Percentiles rank a stretch among this genome's conserved stretches.
Evolutionary conservation across 2,113 vertebrate species (phyloP).

Genomic region (Synchiropus splendidus): DNA sequence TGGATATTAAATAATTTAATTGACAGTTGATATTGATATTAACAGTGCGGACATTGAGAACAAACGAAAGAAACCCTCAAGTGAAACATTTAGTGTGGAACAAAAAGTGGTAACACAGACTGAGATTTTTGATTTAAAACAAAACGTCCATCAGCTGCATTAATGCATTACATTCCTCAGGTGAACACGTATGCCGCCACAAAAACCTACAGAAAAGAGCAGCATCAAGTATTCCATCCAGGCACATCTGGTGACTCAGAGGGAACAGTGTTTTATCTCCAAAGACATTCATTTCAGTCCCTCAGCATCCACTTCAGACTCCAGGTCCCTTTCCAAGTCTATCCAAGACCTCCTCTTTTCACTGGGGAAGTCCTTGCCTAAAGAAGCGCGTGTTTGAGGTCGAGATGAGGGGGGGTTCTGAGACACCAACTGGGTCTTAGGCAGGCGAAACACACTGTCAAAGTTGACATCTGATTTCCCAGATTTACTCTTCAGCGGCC

Average conservation of each 20-base stretch:
- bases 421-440: too few species aligned
- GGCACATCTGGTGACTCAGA: constrained; percentile 16
- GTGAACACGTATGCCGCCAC: background rate
- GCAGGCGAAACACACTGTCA: too few species aligned
- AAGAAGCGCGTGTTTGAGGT: constrained; percentile 38
- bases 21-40: too few species aligned
- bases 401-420: fast-evolving
- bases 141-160: constrained; percentile 44
- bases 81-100: too few species aligned
- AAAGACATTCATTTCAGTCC: background rate
- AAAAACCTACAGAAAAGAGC: constrained; percentile 5
- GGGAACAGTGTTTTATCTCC: background rate
- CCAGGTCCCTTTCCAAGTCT: constrained; percentile 46
- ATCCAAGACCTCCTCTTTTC: constrained; percentile 56
- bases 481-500: constrained; percentile 10
- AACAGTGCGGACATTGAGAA: background rate
- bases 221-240: constrained; percentile 10
- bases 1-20: too few species aligned
- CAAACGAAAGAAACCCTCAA: background rate
- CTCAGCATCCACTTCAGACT: constrained; percentile 10
- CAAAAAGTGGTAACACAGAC: too few species aligned
- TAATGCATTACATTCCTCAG: constrained; percentile 21
- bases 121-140: too few species aligned
- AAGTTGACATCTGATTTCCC: background rate
- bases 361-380: constrained; percentile 59